Percentiles rank a stretch among this genome's conserved stretches.
Evolutionary conservation across 2,797 vertebrate genomes (phyloP).

Genomic region (Australoheros facetus): DNA sequence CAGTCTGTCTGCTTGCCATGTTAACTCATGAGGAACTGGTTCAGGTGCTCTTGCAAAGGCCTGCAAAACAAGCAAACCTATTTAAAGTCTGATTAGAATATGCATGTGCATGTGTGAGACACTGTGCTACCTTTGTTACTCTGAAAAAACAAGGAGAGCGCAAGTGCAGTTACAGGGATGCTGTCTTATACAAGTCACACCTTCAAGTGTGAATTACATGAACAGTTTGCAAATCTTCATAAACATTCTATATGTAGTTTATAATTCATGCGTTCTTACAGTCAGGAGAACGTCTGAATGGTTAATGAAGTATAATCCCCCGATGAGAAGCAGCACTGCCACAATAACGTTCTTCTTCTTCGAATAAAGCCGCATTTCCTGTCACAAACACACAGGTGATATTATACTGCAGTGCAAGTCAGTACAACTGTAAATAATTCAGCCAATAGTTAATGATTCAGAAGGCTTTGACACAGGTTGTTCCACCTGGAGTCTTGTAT

Average conservation of each 20-base stretch:
- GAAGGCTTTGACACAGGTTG: not conserved
- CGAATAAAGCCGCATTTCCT: slow-evolving; percentile 65
- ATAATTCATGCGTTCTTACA: slow-evolving; percentile 40
- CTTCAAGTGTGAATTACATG: not conserved
- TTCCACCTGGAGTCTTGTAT: not conserved
- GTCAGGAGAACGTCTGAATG: not conserved
- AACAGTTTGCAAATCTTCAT: not conserved
- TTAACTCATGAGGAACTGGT: not conserved
- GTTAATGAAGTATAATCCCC: slow-evolving; percentile 36
- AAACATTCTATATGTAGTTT: not conserved
- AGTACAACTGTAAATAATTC: slow-evolving; percentile 12
- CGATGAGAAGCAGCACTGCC: slow-evolving; percentile 37
- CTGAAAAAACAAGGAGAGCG: not conserved
- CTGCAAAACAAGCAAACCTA: slow-evolving; percentile 34
- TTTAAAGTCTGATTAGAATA: not conserved
- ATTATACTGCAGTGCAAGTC: not conserved
- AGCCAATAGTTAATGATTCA: slow-evolving; percentile 1
- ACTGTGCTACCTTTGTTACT: not conserved
- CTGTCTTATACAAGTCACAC: not conserved
- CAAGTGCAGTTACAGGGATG: not conserved
- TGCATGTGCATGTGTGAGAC: not conserved
- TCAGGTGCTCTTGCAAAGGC: not conserved
- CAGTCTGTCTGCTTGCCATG: slow-evolving; percentile 7
- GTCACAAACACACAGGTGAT: not conserved
- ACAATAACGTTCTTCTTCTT: slow-evolving; percentile 51